Evolutionary conservation across 2,113 vertebrate species (phyloP).

Genomic region (Podiceps cristatus): DNA sequence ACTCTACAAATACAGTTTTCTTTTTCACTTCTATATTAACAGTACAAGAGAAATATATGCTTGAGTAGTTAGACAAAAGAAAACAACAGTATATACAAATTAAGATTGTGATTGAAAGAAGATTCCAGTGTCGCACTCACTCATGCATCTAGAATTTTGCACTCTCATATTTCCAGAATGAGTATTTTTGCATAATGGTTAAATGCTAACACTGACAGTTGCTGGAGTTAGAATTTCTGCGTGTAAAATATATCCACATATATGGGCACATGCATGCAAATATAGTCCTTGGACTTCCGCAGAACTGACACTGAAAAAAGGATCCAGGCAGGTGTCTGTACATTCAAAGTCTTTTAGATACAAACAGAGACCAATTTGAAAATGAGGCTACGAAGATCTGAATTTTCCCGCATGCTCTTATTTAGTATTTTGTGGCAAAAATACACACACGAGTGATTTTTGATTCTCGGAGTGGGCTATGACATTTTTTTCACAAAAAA

Average conservation of each 20-base stretch:
- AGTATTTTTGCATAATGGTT: neutral
- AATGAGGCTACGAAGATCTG: neutral
- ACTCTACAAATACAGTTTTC: neutral
- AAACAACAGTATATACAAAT: neutral
- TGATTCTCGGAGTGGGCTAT: neutral
- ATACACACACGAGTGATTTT: neutral
- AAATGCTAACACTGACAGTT: neutral
- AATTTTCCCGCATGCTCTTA: neutral
- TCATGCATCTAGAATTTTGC: neutral
- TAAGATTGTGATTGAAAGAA: neutral
- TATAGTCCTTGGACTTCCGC: neutral
- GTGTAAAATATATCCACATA: neutral
- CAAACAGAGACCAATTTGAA: neutral
- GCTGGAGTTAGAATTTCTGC: neutral
- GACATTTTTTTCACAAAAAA: neutral
- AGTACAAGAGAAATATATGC: slow-evolving; percentile 15
- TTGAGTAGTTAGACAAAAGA: neutral
- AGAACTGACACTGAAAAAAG: neutral
- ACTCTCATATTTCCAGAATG: neutral
- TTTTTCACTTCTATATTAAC: slow-evolving; percentile 5
- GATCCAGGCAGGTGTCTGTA: neutral
- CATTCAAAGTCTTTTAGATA: neutral
- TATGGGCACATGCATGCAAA: neutral
- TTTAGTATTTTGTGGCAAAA: neutral
- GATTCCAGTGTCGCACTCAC: neutral